These are phyloP conservation scores for Hystrix brachyura DNA, from an alignment of 2,113 vertebrate genomes.

Conservation along the genomic window DNA sequence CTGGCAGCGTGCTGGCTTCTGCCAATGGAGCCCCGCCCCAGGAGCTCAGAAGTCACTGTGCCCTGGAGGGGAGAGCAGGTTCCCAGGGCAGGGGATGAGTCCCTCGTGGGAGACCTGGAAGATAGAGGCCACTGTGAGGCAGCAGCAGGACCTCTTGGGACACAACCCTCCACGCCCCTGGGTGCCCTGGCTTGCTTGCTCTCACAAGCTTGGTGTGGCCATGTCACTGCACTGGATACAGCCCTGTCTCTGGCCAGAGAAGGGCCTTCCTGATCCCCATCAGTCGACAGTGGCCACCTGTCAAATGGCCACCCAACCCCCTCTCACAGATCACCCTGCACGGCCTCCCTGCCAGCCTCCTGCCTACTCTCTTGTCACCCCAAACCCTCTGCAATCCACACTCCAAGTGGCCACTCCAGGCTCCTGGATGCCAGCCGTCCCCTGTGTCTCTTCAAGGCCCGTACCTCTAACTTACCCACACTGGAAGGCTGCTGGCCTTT, in stretches of 20 bases:
- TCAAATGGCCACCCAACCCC: too few relatives aligned
- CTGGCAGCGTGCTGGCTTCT: not conserved
- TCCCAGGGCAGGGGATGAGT: not conserved
- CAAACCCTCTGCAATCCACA: not conserved
- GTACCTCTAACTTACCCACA: fast-evolving
- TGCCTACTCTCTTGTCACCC: not conserved
- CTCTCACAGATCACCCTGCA: fast-evolving
- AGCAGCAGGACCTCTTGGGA: fast-evolving
- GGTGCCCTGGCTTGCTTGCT: not conserved
- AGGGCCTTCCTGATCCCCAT: too few relatives aligned
- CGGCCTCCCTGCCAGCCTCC: not conserved
- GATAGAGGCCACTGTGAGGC: not conserved
- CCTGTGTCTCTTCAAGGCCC: not conserved
- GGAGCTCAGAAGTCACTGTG: not conserved
- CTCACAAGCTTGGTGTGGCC: too few relatives aligned
- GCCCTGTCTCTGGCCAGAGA: too few relatives aligned
- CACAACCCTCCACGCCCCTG: not conserved
- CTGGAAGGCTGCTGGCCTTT: not conserved
- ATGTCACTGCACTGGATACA: too few relatives aligned
- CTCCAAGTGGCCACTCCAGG: fast-evolving
- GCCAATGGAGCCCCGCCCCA: not conserved
- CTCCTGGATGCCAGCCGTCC: too few relatives aligned
- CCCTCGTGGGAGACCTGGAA: not conserved
- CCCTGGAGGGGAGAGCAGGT: not conserved
- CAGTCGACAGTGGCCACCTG: not conserved